Evolutionary conservation across 2,797 vertebrate genomes (phyloP).

Genomic region (Apogon talboti): DNA sequence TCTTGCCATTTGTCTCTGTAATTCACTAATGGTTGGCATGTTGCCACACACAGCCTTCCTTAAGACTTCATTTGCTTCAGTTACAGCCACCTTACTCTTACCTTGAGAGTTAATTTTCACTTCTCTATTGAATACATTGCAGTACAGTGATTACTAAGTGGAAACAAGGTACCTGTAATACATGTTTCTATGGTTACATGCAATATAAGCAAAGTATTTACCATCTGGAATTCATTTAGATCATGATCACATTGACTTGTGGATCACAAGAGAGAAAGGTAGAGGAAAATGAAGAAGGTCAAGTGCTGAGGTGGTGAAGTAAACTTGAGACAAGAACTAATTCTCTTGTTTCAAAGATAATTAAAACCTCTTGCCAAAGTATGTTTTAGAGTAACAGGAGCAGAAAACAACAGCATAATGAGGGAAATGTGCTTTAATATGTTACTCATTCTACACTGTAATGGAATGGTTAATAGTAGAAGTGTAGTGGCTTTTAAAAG

Average conservation of each 20-base stretch:
- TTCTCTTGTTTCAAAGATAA: constrained; percentile 3
- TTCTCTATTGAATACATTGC: not conserved
- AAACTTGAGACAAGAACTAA: not conserved
- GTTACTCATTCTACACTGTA: too few relatives aligned
- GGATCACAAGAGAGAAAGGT: constrained; percentile 15
- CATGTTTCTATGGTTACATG: constrained; percentile 10
- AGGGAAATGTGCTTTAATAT: too few relatives aligned
- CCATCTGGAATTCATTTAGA: constrained; percentile 24
- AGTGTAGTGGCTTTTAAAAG: not conserved
- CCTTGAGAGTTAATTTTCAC: constrained; percentile 10
- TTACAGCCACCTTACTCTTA: constrained; percentile 17
- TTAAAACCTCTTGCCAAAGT: not conserved
- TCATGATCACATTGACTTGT: constrained; percentile 19
- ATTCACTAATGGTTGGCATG: constrained; percentile 50
- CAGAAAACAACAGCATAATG: not conserved
- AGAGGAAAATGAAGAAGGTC: constrained; percentile 1
- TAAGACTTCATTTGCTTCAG: constrained; percentile 27
- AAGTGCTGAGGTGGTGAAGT: not conserved
- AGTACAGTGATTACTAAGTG: constrained; percentile 9
- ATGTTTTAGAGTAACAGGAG: not conserved
- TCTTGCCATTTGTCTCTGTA: constrained; percentile 69
- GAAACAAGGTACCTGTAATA: constrained; percentile 16
- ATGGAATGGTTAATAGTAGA: too few relatives aligned
- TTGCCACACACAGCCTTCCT: constrained; percentile 32
- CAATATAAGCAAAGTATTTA: constrained; percentile 17